A percentile compares a stretch with the other conserved stretches of the same genome.
Evolutionary conservation across 2,888 invertebrate genomes (phyloP).

Genomic region (Hirtodrosophila alboralis): DNA sequence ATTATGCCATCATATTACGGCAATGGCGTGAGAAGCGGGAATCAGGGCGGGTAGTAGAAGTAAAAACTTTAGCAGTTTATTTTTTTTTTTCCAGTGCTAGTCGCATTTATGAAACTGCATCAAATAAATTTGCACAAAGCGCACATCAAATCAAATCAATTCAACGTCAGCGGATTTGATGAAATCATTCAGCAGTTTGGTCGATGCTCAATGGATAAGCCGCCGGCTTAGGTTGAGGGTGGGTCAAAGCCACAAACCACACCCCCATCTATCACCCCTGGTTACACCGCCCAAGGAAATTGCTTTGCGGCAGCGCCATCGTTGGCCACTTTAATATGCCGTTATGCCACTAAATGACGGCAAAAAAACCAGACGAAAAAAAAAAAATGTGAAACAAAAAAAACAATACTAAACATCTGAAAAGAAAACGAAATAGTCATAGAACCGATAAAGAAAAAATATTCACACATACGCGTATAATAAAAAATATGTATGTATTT

Average conservation of each 20-base stretch:
- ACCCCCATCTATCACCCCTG: no score
- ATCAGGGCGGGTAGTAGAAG: constrained; percentile 1
- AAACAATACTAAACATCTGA: constrained; percentile 1
- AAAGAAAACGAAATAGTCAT: constrained; percentile 4
- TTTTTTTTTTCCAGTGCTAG: constrained; percentile 41
- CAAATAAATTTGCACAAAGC: constrained; percentile 72
- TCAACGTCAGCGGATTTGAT: constrained; percentile 71
- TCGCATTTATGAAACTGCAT: constrained; percentile 69
- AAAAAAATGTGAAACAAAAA: constrained; percentile 7
- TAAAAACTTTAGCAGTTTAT: constrained; percentile 16
- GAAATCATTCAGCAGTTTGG: constrained; percentile 60
- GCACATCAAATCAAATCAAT: constrained; percentile 70
- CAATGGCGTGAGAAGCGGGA: neutral
- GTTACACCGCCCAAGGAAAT: constrained; percentile 38
- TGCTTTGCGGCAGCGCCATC: constrained; percentile 43
- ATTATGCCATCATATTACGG: constrained; percentile 59
- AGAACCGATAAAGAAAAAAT: constrained; percentile 23
- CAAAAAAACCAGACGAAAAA: constrained; percentile 23
- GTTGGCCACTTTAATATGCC: constrained; percentile 53
- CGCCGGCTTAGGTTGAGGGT: constrained; percentile 11
- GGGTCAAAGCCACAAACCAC: neutral
- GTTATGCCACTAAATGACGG: constrained; percentile 47
- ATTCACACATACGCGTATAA: constrained; percentile 35
- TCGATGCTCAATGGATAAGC: constrained; percentile 25
- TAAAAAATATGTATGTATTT: constrained; percentile 21